Evolutionary conservation across 92 coral and sea anemone species (phyloP).

Genomic region (Diadumene lineata): DNA sequence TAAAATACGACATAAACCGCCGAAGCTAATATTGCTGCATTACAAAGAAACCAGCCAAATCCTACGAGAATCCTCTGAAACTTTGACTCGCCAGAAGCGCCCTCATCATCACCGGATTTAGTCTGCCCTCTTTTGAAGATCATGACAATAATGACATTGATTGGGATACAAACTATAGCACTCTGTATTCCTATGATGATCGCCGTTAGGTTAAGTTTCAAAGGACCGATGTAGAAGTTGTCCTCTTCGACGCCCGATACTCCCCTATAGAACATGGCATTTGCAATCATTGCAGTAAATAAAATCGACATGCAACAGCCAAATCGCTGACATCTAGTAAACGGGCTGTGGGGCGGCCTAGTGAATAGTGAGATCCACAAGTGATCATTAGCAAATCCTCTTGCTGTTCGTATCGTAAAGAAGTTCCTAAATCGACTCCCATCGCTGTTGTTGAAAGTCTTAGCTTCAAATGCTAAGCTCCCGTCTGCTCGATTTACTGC

Average conservation of each 20-base stretch:
- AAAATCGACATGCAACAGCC: conserved; percentile 78
- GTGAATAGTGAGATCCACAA: conserved; percentile 77
- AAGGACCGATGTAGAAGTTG: conserved; percentile 68
- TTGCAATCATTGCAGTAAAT: conserved; percentile 72
- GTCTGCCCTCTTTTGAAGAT: conserved; percentile 58
- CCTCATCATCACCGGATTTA: conserved; percentile 19
- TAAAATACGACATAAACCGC: conserved; percentile 71
- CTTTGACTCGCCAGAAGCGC: conserved; percentile 8
- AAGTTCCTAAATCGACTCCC: conserved; percentile 52
- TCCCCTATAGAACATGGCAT: conserved; percentile 72
- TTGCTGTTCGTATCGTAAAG: conserved; percentile 57
- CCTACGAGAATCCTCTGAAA: conserved; percentile 34
- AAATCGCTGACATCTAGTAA: conserved; percentile 75
- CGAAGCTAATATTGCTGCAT: conserved; percentile 58
- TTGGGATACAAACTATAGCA: conserved; percentile 66
- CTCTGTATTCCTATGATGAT: conserved; percentile 80
- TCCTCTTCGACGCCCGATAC: conserved; percentile 43
- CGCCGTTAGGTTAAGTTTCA: conserved; percentile 58
- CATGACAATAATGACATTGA: conserved; percentile 60
- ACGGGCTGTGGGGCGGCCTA: conserved; percentile 72
- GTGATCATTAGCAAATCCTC: conserved; percentile 77
- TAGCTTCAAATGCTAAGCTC: conserved; percentile 55
- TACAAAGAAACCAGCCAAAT: conserved; percentile 70
- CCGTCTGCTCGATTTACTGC: conserved; percentile 78
- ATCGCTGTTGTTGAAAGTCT: conserved; percentile 50